phyloP scores from a whole-genome alignment of 2,888 invertebrate species.

The Sussaba pulchella region DNA sequence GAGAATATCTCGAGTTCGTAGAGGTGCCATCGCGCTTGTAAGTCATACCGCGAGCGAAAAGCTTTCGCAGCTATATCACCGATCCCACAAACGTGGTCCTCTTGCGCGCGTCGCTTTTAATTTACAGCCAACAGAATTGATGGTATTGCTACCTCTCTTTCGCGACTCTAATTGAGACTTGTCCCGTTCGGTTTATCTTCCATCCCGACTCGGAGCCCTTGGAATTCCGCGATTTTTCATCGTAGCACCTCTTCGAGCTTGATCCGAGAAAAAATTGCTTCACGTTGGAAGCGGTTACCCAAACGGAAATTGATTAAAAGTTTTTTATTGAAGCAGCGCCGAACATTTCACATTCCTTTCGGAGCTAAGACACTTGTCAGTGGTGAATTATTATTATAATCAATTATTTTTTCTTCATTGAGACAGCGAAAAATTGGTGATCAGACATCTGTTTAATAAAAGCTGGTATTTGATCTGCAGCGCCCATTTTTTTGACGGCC shows the following conservation, averaged over 20 bases:
- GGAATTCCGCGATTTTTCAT: slow-evolving; percentile 66
- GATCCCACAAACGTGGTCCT: slow-evolving; percentile 63
- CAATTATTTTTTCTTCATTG: too few species aligned
- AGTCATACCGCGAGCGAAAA: slow-evolving; percentile 75
- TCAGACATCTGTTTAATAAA: too few species aligned
- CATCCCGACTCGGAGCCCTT: slow-evolving; percentile 14
- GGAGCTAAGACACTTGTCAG: too few species aligned
- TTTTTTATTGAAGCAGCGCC: too few species aligned
- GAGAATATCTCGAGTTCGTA: slow-evolving; percentile 54
- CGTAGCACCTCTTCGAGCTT: slow-evolving; percentile 18
- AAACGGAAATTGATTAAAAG: neutral
- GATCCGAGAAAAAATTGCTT: slow-evolving; percentile 42
- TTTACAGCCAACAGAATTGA: slow-evolving; percentile 79
- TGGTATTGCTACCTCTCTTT: slow-evolving; percentile 66
- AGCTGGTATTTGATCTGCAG: too few species aligned
- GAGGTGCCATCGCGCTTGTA: slow-evolving; percentile 72
- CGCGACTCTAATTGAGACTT: slow-evolving; percentile 69
- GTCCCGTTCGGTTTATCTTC: slow-evolving; percentile 62
- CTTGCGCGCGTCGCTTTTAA: slow-evolving; percentile 75
- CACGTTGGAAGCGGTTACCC: slow-evolving; percentile 1
- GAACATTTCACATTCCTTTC: too few species aligned
- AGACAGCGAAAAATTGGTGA: too few species aligned
- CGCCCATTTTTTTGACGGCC: too few species aligned
- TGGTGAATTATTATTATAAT: too few species aligned
- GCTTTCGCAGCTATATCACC: slow-evolving; percentile 10